Conservation (phyloP, 2,797 vertebrate genomes). For the Philypnodon macrostomus region DNA sequence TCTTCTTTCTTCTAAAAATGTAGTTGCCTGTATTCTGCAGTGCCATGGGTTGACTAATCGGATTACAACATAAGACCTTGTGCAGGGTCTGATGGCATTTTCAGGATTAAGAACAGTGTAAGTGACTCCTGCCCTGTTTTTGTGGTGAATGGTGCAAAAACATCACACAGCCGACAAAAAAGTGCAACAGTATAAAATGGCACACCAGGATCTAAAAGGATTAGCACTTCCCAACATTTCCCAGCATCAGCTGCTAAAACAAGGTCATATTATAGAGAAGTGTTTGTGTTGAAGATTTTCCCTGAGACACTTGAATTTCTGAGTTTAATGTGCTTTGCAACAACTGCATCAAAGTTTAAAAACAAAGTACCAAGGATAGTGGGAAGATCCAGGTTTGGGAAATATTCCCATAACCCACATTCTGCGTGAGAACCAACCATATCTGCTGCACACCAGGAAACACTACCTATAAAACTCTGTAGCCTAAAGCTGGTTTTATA, state of each 20-base stretch:
- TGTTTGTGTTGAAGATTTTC: conserved; percentile 5
- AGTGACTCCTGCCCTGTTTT: conserved; percentile 42
- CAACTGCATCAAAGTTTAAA: conserved; percentile 8
- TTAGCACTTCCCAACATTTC: conserved; percentile 40
- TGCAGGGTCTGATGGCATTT: conserved; percentile 51
- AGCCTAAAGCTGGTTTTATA: conserved; percentile 18
- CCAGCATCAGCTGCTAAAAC: conserved; percentile 34
- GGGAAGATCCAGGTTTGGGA: conserved; percentile 18
- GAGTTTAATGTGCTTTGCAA: conserved; percentile 23
- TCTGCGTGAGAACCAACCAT: conserved; percentile 3
- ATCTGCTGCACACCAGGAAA: conserved; percentile 28
- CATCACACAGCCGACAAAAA: conserved; percentile 22
- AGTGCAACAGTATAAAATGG: conserved; percentile 22
- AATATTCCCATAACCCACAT: conserved; percentile 5
- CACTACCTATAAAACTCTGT: conserved; percentile 2
- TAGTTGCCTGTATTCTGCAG: conserved; percentile 32
- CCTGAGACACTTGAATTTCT: conserved; percentile 13
- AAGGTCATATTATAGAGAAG: conserved; percentile 35
- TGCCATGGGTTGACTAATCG: conserved; percentile 53
- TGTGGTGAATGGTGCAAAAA: conserved; percentile 11
- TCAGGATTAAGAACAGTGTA: conserved; percentile 49
- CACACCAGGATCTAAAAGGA: conserved; percentile 41
- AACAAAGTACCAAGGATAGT: conserved; percentile 11
- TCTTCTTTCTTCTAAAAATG: conserved; percentile 38
- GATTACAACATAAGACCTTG: conserved; percentile 59